phyloP scores from a whole-genome alignment of 2,113 vertebrate genomes.

The Psilopsiagon aymara region DNA sequence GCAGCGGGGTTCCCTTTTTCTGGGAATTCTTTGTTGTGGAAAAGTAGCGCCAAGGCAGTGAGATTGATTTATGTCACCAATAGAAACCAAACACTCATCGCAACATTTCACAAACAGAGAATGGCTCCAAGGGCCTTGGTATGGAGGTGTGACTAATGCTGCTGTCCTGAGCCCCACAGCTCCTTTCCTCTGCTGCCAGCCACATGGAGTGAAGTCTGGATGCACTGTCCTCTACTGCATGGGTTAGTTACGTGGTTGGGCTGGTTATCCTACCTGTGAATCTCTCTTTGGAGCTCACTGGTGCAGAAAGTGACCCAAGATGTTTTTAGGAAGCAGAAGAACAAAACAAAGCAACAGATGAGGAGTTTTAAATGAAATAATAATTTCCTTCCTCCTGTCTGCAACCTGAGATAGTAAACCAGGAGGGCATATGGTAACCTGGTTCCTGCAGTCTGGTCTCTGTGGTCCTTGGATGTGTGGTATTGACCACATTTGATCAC shows the following conservation, averaged over 20 bases:
- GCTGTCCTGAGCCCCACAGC: not conserved
- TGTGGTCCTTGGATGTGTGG: accelerated
- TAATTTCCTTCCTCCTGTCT: not conserved
- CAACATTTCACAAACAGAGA: conserved; percentile 20
- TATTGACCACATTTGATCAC: not conserved
- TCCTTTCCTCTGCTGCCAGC: not conserved
- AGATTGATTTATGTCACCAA: conserved; percentile 48
- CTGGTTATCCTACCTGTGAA: not conserved
- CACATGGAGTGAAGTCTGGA: not conserved
- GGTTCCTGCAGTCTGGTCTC: not conserved
- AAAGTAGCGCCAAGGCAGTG: not conserved
- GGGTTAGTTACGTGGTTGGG: not conserved
- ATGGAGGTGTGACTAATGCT: conserved; percentile 33
- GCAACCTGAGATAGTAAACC: not conserved
- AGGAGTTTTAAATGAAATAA: not conserved
- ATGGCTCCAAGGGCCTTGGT: not conserved
- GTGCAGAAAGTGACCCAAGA: not conserved
- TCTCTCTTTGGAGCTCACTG: not conserved
- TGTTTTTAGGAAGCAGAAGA: not conserved
- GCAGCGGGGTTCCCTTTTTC: conserved; percentile 25
- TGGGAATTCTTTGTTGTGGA: conserved; percentile 39
- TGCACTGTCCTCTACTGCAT: accelerated
- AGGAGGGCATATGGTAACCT: accelerated
- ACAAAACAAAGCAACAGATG: not conserved
- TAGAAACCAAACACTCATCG: not conserved